Evolutionary conservation across 2,797 vertebrate genomes (phyloP).

Genomic region (Hybognathus amarus): DNA sequence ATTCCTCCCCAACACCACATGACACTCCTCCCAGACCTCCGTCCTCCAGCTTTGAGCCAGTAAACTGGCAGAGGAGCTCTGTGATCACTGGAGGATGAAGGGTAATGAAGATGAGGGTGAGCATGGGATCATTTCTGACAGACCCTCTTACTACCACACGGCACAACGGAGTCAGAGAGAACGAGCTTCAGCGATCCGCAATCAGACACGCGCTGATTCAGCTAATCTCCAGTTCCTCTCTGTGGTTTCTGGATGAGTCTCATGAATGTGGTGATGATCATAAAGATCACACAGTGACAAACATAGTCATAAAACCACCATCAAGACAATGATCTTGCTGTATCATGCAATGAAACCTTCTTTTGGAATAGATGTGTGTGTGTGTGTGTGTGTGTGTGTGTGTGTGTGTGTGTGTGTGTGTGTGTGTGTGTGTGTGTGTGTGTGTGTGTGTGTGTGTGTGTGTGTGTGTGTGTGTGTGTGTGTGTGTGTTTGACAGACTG

Average conservation of each 20-base stretch:
- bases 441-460: background rate
- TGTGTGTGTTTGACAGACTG: too few relatives aligned
- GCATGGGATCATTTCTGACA: conserved; percentile 27
- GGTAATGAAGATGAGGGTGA: conserved; percentile 34
- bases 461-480: background rate
- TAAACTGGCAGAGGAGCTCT: conserved; percentile 1
- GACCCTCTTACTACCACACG: background rate
- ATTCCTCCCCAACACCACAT: background rate
- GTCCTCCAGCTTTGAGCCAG: conserved; percentile 3
- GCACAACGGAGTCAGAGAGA: background rate
- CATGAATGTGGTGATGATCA: conserved; percentile 18
- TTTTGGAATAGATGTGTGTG: background rate
- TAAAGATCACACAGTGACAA: conserved; percentile 38
- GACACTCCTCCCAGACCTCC: background rate
- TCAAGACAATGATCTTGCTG: conserved; percentile 9
- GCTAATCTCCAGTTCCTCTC: conserved; percentile 33
- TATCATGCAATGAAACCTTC: conserved; percentile 8
- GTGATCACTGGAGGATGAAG: conserved; percentile 32
- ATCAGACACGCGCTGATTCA: conserved; percentile 47
- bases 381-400: background rate
- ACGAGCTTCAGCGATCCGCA: background rate
- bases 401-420: background rate
- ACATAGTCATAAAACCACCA: conserved; percentile 26
- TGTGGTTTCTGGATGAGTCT: conserved; percentile 26
- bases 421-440: background rate